Evolutionary conservation across 2,888 invertebrate species (phyloP), one percentile per base, ranked within the genome.

Genomic region (Strigamia crassipes): DNA sequence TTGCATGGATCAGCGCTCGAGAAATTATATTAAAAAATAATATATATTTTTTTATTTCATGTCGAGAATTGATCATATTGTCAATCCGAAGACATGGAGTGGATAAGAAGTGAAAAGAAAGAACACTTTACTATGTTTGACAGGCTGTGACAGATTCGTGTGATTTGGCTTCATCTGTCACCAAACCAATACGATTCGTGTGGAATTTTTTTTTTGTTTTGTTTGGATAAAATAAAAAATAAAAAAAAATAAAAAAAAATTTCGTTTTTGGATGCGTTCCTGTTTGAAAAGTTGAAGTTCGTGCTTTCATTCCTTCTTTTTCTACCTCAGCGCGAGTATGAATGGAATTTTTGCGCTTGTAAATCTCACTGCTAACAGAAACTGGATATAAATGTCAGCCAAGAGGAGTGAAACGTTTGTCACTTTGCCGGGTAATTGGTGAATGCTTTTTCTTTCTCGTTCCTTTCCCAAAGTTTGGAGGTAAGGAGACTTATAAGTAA

Each of bases 311-410:
- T n/a, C 46, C 46, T 46, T 46, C n/a, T n/a, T 46, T 46, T 46
- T 46, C 46, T 5, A 46, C 15, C 46, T 46, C n/a, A 46, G n/a
- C 15, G n/a, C 15, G 46, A 46, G 46, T 46, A 46, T 46, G 46
- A 46, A 46, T 46, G 46, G 46, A 46, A 66, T 66, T 66, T 66
- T 66, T 18, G 61, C 8, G 23, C 23, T 66, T 66, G 61, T 21
- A 66, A 21, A 23, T 66, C 23, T 66, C 18, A 18, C 23, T 21
- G 5, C 18, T 66, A 66, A 21, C 61, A 66, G 61, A 21, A 66
- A 66, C 61, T 66, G 61, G 61, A 66, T 66, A 66, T 66, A 66
- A 66, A 66, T 66, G 61, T 66, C 61, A 66, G 61, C 21, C 61
- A 21, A 46, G 46, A 12, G 46, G 61, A 66, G 12, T n/a, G 21